Conservation (phyloP, 37 sponge, comb jelly and placozoan species). For the Spongilla lacustris region DNA sequence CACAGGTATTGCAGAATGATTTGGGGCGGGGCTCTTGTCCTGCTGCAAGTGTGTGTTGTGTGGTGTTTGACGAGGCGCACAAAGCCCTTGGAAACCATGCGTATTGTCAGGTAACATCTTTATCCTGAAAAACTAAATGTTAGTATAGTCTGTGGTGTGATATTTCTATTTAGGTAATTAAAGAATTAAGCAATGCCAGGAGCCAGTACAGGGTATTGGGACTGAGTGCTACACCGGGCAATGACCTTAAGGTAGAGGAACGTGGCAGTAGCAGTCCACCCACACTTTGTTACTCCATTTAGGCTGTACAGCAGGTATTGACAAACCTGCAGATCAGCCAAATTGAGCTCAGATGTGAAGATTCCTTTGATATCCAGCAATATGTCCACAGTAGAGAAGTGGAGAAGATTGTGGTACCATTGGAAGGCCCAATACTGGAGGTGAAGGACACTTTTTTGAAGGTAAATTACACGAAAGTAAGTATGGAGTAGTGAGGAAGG, state of each 20-base stretch:
- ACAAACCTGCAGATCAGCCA: constrained; percentile 88
- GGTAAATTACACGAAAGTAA: constrained; percentile 23
- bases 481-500: background rate
- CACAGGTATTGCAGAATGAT: constrained; percentile 99
- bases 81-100: constrained; percentile 97
- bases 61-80: constrained; percentile 99
- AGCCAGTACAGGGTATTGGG: constrained; percentile 86
- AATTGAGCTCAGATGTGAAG: constrained; percentile 94
- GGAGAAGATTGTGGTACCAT: constrained; percentile 86
- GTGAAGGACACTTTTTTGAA: constrained; percentile 63
- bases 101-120: constrained; percentile 88
- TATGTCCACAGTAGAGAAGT: constrained; percentile 87
- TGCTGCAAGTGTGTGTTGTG: constrained; percentile 78
- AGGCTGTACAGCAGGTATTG: constrained; percentile 96
- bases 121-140: background rate
- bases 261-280: background rate
- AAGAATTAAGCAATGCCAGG: constrained; percentile 54
- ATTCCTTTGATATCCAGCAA: constrained; percentile 90
- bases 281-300: background rate
- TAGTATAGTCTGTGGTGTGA: background rate
- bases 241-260: constrained; percentile 76
- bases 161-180: constrained; percentile 76
- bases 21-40: constrained; percentile 80
- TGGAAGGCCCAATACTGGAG: constrained; percentile 82
- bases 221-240: constrained; percentile 97